Evolutionary conservation across 2,113 vertebrate species (phyloP).

Genomic region (Melanostigma gelatinosum): DNA sequence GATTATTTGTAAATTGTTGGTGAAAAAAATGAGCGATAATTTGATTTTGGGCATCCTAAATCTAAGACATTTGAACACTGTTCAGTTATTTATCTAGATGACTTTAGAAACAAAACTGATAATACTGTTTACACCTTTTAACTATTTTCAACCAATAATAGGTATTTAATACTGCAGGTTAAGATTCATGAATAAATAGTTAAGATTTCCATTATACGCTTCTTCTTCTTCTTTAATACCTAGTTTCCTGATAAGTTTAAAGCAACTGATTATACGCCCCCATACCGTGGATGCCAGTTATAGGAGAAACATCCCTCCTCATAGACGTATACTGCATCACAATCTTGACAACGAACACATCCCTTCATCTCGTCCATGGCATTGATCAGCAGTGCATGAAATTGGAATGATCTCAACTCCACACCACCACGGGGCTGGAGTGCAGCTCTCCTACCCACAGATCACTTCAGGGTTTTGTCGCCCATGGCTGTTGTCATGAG

Average conservation of each 20-base stretch:
- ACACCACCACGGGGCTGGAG: constrained; percentile 12
- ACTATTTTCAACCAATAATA: background rate
- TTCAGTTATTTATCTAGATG: background rate
- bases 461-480: background rate
- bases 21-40: background rate
- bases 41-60: background rate
- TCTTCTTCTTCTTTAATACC: background rate
- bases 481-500: constrained; percentile 12
- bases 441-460: constrained; percentile 22
- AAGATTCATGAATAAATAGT: background rate
- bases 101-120: too few species aligned
- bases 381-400: constrained; percentile 64
- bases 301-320: background rate
- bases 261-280: constrained; percentile 1
- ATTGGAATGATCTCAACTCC: constrained; percentile 56
- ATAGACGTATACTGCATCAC: constrained; percentile 33
- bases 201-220: background rate
- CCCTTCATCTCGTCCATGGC: constrained; percentile 24
- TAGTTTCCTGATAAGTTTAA: background rate
- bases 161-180: background rate
- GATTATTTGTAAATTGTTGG: background rate
- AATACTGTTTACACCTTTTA: background rate
- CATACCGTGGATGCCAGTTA: background rate
- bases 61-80: background rate
- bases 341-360: constrained; percentile 47